phyloP scores from a whole-genome alignment of 2,113 vertebrate genomes.

The Caranx melampygus region DNA sequence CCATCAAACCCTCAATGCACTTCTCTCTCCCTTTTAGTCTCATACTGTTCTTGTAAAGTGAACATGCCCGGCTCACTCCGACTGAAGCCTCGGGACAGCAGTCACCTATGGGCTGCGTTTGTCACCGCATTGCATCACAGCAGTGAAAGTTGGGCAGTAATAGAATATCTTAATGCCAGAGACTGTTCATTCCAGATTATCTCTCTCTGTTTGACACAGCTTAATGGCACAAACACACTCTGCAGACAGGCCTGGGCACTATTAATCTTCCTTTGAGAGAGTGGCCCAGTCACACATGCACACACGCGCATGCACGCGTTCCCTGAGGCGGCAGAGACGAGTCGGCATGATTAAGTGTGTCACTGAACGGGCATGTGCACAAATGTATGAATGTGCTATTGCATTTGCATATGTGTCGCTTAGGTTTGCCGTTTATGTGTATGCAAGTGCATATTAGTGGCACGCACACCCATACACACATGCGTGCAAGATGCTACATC shows the following conservation, averaged over 20 bases:
- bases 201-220: slow-evolving; percentile 61
- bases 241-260: slow-evolving; percentile 37
- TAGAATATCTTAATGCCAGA: slow-evolving; percentile 62
- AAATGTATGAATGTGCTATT: slow-evolving; percentile 4
- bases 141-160: slow-evolving; percentile 22
- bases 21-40: slow-evolving; percentile 17
- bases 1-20: slow-evolving; percentile 17
- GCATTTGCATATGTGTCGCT: slow-evolving; percentile 36
- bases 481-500: slow-evolving; percentile 5
- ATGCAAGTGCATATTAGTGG: slow-evolving; percentile 19
- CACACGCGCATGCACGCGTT: slow-evolving; percentile 14
- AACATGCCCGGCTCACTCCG: neutral
- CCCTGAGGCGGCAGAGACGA: slow-evolving; percentile 42
- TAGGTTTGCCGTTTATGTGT: slow-evolving; percentile 2
- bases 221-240: slow-evolving; percentile 72
- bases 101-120: slow-evolving; percentile 32
- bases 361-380: slow-evolving; percentile 15
- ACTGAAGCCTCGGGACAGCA: neutral
- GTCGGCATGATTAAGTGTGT: slow-evolving; percentile 43
- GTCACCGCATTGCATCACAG: slow-evolving; percentile 4
- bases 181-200: slow-evolving; percentile 74
- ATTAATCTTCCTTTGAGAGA: slow-evolving; percentile 65
- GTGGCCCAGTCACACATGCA: slow-evolving; percentile 16
- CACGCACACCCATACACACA: neutral
- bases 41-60: neutral